Evolutionary conservation across 2,797 vertebrate species (phyloP), one percentile per base, ranked within the genome.

Genomic region (Chelmon rostratus): DNA sequence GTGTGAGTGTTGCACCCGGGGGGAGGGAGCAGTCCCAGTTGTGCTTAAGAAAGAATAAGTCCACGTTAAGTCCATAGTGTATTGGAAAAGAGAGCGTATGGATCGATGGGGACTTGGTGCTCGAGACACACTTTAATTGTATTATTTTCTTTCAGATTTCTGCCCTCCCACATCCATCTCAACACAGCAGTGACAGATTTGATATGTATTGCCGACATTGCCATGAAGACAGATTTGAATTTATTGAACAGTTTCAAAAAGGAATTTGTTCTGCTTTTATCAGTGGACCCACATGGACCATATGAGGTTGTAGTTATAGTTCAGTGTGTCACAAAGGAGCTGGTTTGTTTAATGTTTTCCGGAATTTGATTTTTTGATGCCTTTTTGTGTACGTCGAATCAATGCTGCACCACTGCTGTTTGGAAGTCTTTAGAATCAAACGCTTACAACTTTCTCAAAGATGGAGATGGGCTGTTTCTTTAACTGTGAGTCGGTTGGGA

Each of bases 1-100:
- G 89, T 91, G 89, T 79, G 81, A 91, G 84, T 62, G 85, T 71
- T 90, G 72, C 80, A 80, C 77, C 84, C 85, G 19, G 33, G 68
- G 84, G 83, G 71, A 64, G 82, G 89, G 76, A 81, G 83, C 18
- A 65, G 40, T 89, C 92, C 85, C 85, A 62, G 81, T 88, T 88
- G 89, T 92, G 91, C 88, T 94, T 93, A 93, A 94, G 90, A 93
- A 93, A 92, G 87, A 92, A 93, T 94, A 94, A 94, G 92, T 93
- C 92, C 85, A 90, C 88, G 94, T 92, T 89, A 85, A 92, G 89
- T 93, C 92, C 89, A 88, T 91, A 82, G 90, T 44, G 91, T 91
- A 91, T 92, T 88, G 92, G 89, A 90, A 89, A 91, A 92, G 84
- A 81, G 85, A 89, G 88, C 46, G 68, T 67, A 68, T 6, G 54